These are phyloP conservation scores for Elanoides forficatus DNA, from an alignment of 2,113 vertebrate species.

Conservation along the genomic window DNA sequence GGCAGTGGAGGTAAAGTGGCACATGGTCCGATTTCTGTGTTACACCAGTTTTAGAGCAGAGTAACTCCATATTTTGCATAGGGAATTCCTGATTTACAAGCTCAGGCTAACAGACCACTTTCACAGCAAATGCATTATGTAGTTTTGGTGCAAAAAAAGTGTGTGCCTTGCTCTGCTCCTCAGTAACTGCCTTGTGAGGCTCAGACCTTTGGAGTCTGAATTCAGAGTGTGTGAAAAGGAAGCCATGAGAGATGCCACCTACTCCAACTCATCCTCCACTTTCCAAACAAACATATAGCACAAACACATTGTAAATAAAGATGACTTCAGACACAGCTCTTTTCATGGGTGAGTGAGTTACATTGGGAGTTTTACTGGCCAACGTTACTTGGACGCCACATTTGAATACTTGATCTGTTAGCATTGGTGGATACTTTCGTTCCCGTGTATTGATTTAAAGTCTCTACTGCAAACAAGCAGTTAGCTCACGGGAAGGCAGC, in stretches of 20 bases:
- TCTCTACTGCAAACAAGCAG: slow-evolving; percentile 38
- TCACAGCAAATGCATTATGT: neutral
- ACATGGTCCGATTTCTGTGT: neutral
- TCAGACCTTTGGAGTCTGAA: neutral
- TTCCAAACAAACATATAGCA: slow-evolving; percentile 43
- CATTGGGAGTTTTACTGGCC: slow-evolving; percentile 48
- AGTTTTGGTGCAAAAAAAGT: slow-evolving; percentile 19
- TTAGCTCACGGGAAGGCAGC: slow-evolving; percentile 12
- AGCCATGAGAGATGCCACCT: slow-evolving; percentile 51
- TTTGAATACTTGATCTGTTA: slow-evolving; percentile 59
- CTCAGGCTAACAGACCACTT: neutral
- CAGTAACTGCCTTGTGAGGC: slow-evolving; percentile 32
- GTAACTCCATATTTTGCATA: neutral
- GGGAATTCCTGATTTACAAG: slow-evolving; percentile 35
- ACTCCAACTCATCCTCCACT: slow-evolving; percentile 16
- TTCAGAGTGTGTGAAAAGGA: neutral
- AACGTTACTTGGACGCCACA: slow-evolving; percentile 28
- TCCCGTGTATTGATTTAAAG: slow-evolving; percentile 61
- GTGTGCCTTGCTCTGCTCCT: neutral
- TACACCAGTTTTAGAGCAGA: neutral
- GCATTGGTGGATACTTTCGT: slow-evolving; percentile 34
- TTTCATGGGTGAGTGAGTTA: slow-evolving; percentile 54
- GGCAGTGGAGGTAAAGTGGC: neutral
- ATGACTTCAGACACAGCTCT: slow-evolving; percentile 55
- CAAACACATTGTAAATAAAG: slow-evolving; percentile 57